These are phyloP conservation scores for Drosophila macrospina DNA, from an alignment of 2,888 invertebrate genomes.

Conservation along the genomic window DNA sequence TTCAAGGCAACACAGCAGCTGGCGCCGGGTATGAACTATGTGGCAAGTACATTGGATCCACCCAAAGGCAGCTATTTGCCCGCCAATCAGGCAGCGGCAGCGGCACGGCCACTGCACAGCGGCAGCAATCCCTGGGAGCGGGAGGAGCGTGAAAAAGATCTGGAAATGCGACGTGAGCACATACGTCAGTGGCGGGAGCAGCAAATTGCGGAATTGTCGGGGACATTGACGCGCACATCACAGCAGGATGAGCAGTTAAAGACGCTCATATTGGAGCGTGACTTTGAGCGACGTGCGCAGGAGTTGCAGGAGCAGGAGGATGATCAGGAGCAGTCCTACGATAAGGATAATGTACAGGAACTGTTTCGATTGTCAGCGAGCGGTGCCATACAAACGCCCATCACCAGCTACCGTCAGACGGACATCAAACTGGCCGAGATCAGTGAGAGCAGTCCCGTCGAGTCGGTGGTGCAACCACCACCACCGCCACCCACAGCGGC, in stretches of 20 bases:
- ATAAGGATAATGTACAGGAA: conserved; percentile 86
- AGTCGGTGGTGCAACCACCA: conserved; percentile 36
- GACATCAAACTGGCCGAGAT: conserved; percentile 82
- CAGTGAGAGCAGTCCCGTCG: conserved; percentile 59
- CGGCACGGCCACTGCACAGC: conserved; percentile 60
- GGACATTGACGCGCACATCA: conserved; percentile 89
- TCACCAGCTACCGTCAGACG: conserved; percentile 85
- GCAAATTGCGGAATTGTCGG: conserved; percentile 92
- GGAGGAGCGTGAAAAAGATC: conserved; percentile 94
- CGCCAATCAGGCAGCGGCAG: conserved; percentile 46
- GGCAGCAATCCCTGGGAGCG: conserved; percentile 95
- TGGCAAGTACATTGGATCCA: conserved; percentile 91
- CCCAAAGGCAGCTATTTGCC: conserved; percentile 91
- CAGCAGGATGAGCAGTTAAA: conserved; percentile 95
- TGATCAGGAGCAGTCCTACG: conserved; percentile 85
- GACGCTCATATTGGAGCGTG: conserved; percentile 95
- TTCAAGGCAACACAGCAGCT: conserved; percentile 85
- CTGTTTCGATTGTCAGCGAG: conserved; percentile 86
- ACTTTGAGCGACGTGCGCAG: conserved; percentile 96
- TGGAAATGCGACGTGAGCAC: conserved; percentile 90
- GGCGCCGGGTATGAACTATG: conserved; percentile 86
- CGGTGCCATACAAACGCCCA: conserved; percentile 85
- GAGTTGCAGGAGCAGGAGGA: conserved; percentile 90
- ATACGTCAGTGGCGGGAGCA: conserved; percentile 93
- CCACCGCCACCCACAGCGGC: conserved; percentile 21